These are phyloP conservation scores for Uropsilus gracilis DNA, from an alignment of 2,113 vertebrate genomes.

Conservation along the genomic window DNA sequence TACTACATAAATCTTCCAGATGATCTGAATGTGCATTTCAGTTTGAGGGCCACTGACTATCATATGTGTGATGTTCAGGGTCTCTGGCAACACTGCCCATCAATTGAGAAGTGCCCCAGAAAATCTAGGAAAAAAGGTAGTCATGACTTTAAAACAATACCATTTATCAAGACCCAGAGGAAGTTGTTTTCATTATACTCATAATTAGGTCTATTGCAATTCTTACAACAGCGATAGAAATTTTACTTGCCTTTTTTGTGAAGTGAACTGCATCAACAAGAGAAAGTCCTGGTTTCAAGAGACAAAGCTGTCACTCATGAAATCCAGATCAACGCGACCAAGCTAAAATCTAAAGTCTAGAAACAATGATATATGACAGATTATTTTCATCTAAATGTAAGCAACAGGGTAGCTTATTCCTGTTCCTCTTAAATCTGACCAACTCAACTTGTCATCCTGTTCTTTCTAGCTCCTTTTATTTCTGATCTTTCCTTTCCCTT, in stretches of 20 bases:
- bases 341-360: no score
- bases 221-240: background rate
- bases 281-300: background rate
- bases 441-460: no score
- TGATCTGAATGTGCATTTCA: no score
- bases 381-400: background rate
- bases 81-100: rapidly evolving
- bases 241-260: background rate
- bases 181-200: background rate
- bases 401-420: no score
- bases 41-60: rapidly evolving
- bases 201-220: background rate
- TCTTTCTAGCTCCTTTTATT: no score
- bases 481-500: no score
- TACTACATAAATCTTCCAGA: background rate
- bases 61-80: rapidly evolving
- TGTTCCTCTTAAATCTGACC: no score
- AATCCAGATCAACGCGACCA: background rate
- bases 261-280: no score
- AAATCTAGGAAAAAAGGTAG: background rate
- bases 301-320: background rate
- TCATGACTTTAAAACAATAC: background rate
- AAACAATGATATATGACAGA: background rate
- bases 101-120: no score
- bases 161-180: background rate